These are phyloP conservation scores for Linurgus olivaceus DNA, from an alignment of 2,797 vertebrate genomes.

Conservation along the genomic window DNA sequence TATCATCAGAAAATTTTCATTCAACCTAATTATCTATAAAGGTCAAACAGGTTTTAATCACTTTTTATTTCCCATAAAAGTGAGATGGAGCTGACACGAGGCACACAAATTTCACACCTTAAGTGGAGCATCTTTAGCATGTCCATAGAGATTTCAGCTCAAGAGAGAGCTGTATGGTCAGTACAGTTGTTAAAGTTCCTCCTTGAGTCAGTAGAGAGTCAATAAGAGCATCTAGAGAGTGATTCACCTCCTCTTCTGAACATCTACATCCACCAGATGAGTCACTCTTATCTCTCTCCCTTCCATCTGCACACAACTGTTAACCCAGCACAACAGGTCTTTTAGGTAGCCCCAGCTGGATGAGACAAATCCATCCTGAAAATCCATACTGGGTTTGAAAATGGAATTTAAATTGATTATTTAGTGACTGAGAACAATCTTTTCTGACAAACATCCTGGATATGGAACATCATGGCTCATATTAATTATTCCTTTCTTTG, in stretches of 20 bases:
- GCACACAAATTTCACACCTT: background rate
- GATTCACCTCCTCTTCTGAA: constrained; percentile 5
- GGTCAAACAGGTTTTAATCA: background rate
- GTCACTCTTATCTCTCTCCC: background rate
- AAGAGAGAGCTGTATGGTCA: background rate
- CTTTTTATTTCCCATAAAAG: background rate
- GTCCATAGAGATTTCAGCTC: background rate
- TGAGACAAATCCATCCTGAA: background rate
- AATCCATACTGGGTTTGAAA: background rate
- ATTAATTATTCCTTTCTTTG: background rate
- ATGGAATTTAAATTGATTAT: background rate
- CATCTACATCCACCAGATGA: background rate
- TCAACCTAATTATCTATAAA: background rate
- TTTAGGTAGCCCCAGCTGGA: background rate
- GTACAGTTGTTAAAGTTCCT: background rate
- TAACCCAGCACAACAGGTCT: background rate
- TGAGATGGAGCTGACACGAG: background rate
- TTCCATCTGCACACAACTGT: background rate
- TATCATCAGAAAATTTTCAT: background rate
- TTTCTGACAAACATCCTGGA: background rate
- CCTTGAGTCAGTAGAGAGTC: background rate
- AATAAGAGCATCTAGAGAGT: background rate
- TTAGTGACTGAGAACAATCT: background rate
- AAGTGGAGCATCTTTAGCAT: background rate
- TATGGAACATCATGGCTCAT: background rate